These are phyloP conservation scores for Enhydra lutris DNA, from an alignment of 2,113 vertebrate genomes.

Conservation along the genomic window DNA sequence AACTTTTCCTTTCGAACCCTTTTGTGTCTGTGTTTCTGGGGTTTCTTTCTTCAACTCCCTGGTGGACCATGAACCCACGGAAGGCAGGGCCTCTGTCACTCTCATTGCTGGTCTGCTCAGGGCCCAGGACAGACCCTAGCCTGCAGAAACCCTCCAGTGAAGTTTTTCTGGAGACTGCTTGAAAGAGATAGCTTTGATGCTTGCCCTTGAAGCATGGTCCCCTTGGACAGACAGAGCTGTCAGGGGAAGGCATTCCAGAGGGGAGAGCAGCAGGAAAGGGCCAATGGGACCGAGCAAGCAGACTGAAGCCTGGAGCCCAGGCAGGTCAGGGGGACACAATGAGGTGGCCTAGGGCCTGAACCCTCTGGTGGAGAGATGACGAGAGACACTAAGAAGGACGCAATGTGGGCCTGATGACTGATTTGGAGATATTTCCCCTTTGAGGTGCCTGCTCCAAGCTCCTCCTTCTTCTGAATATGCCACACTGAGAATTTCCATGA, in stretches of 20 bases:
- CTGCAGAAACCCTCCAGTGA: neutral
- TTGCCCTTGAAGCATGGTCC: neutral
- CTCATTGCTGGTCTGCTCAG: neutral
- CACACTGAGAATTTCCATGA: slow-evolving; percentile 55
- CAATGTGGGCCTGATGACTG: neutral
- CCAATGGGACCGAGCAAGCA: neutral
- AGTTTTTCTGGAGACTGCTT: neutral
- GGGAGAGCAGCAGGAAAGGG: neutral
- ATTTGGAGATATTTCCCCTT: neutral
- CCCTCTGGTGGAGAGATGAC: neutral
- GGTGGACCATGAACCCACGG: neutral
- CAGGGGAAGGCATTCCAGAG: too few species aligned
- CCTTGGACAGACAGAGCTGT: neutral
- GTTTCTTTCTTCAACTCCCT: neutral
- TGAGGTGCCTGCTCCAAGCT: neutral
- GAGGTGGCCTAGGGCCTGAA: neutral
- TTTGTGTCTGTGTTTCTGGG: neutral
- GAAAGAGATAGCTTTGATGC: neutral
- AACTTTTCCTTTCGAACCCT: neutral
- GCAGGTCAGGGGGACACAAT: neutral
- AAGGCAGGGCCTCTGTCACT: neutral
- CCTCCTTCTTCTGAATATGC: slow-evolving; percentile 41
- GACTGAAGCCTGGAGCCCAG: neutral
- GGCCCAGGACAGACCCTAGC: neutral
- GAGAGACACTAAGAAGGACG: neutral